These are phyloP conservation scores for Schizaphis graminum DNA, from an alignment of 2,888 invertebrate species.

Conservation along the genomic window DNA sequence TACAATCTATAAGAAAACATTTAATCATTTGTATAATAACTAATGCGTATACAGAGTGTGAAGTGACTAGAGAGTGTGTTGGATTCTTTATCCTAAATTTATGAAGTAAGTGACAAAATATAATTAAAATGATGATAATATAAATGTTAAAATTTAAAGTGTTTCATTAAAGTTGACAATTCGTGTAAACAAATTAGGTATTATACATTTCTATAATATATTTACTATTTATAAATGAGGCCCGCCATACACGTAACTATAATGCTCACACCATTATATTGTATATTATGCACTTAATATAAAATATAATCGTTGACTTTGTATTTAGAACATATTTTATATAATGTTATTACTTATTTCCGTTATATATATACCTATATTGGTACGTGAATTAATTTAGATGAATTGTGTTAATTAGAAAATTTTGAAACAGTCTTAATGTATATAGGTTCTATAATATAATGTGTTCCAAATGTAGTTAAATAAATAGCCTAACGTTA, in stretches of 20 bases:
- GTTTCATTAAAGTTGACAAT: background rate
- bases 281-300: background rate
- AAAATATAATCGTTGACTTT: background rate
- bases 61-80: background rate
- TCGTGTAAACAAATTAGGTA: background rate
- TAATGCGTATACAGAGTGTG: background rate
- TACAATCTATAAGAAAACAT: background rate
- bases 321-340: background rate
- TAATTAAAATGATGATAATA: background rate
- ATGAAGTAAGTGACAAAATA: background rate
- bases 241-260: background rate
- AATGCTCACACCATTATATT: background rate
- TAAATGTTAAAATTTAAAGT: background rate
- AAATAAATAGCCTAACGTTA: background rate
- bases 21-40: background rate
- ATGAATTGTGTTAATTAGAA: background rate
- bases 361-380: too few relatives aligned
- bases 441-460: background rate
- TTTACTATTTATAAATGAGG: background rate
- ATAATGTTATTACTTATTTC: background rate
- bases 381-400: background rate
- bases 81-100: background rate
- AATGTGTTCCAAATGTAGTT: background rate
- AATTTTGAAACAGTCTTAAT: background rate
- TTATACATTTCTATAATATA: background rate